phyloP scores from a whole-genome alignment of 2,888 invertebrate genomes.

The Chloroclysta siterata region DNA sequence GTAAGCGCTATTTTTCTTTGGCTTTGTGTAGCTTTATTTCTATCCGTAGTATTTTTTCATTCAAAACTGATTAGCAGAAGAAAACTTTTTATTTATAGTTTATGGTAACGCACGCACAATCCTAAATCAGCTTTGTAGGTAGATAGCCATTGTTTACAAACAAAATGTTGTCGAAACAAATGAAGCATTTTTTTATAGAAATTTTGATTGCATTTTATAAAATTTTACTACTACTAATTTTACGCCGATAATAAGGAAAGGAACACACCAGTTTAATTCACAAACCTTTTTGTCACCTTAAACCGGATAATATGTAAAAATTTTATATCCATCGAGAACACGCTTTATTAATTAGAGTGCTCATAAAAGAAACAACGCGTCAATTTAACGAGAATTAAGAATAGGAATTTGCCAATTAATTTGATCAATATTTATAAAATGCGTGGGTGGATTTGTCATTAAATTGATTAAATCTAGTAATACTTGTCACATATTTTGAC shows the following conservation, averaged over 20 bases:
- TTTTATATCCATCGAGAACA: slow-evolving; percentile 4
- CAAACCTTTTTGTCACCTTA: background rate
- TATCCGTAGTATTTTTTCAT: too few relatives aligned
- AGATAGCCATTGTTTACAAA: background rate
- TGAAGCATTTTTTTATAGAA: too few relatives aligned
- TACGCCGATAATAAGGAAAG: background rate
- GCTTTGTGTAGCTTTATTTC: too few relatives aligned
- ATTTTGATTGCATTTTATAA: too few relatives aligned
- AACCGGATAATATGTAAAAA: background rate
- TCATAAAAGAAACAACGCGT: slow-evolving; percentile 23
- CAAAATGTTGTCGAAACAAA: too few relatives aligned
- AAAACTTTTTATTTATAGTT: too few relatives aligned
- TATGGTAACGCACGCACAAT: too few relatives aligned
- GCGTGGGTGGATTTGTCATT: slow-evolving; percentile 38
- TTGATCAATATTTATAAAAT: slow-evolving; percentile 29
- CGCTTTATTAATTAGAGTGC: slow-evolving; percentile 25
- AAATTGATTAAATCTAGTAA: slow-evolving; percentile 33
- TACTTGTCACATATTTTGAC: slow-evolving; percentile 22
- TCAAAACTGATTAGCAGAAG: too few relatives aligned
- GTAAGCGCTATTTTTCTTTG: too few relatives aligned
- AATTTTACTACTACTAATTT: background rate
- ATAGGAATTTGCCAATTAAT: slow-evolving; percentile 26
- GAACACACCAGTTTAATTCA: background rate
- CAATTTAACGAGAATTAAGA: slow-evolving; percentile 7
- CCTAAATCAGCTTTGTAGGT: too few relatives aligned